These are phyloP conservation scores for crab-eating macaque (Macaca fascicularis) DNA, from an alignment of 2,113 vertebrate genomes.

Conservation along the genomic window T2T-MFA8v1.1 NC_088388.1:114364001-114364500, in stretches of 20 bases:
- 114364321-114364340: neutral
- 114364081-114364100: neutral
- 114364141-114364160: neutral
- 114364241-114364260: slow-evolving; percentile 20
- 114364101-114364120: neutral
- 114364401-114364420: neutral
- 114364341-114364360: slow-evolving; percentile 29
- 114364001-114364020: neutral
- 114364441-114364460: neutral
- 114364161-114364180: neutral
- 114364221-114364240: slow-evolving; percentile 36
- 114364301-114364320: neutral
- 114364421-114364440: slow-evolving; percentile 19
- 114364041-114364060: neutral
- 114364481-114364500: neutral
- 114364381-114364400: slow-evolving; percentile 55
- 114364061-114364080: neutral
- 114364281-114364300: neutral
- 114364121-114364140: neutral
- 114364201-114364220: neutral
- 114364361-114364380: slow-evolving; percentile 12
- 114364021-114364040: neutral
- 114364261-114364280: neutral
- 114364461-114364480: neutral
- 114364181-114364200: neutral